A percentile compares a stretch with the other conserved stretches of the same genome.
These are phyloP conservation scores for Conus canariensis DNA, from an alignment of 2,888 invertebrate species.

Conservation along the genomic window DNA sequence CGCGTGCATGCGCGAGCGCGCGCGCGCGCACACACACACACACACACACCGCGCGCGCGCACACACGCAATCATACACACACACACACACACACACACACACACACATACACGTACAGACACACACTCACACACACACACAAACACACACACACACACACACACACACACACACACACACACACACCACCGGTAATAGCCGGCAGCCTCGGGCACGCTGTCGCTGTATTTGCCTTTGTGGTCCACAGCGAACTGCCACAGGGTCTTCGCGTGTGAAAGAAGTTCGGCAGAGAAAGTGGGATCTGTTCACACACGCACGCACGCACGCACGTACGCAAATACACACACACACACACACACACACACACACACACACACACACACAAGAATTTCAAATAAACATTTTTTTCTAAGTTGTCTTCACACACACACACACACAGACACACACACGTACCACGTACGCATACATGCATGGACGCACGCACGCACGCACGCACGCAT, in stretches of 20 bases:
- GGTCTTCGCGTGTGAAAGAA: conserved; percentile 61
- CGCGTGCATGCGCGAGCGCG: no score
- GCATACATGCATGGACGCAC: neutral
- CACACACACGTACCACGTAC: conserved; percentile 1
- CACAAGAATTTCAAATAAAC: neutral
- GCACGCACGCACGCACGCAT: no score
- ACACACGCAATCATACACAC: no score
- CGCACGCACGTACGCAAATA: neutral
- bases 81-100: no score
- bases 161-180: no score
- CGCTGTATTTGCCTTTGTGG: conserved; percentile 61
- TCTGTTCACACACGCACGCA: conserved; percentile 49
- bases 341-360: conserved; percentile 22
- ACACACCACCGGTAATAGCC: conserved; percentile 61
- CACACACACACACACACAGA: neutral
- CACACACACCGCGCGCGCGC: no score
- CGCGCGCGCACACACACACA: no score
- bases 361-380: conserved; percentile 22
- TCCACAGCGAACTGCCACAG: conserved; percentile 62
- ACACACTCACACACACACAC: no score
- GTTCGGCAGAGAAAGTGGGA: conserved; percentile 55
- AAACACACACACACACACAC: no score
- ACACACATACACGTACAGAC: no score
- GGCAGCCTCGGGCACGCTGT: conserved; percentile 60
- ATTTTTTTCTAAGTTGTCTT: no score